Conservation (phyloP, 2,113 vertebrate genomes). For the Calidris pugnax region DNA sequence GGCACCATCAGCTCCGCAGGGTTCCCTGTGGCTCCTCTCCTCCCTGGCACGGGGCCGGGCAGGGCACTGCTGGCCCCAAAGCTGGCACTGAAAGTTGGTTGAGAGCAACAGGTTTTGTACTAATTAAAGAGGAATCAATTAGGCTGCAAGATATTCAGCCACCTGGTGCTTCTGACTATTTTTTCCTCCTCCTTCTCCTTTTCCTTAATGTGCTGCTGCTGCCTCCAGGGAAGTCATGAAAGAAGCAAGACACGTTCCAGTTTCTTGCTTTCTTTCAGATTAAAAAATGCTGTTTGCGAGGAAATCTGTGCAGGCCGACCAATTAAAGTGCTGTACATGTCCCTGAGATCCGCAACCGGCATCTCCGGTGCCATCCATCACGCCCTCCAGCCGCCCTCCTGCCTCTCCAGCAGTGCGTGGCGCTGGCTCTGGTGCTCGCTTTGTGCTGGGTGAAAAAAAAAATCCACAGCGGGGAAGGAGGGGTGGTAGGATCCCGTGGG, state of each 20-base stretch:
- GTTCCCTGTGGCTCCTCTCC: not conserved
- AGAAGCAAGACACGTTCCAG: not conserved
- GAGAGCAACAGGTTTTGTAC: constrained; percentile 44
- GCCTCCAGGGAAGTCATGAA: constrained; percentile 51
- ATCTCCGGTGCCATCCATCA: not conserved
- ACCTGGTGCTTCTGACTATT: constrained; percentile 52
- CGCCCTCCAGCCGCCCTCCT: not conserved
- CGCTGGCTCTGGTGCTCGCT: not conserved
- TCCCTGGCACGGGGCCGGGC: not conserved
- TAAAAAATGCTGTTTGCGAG: not conserved
- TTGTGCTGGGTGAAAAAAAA: not conserved
- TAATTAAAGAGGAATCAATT: constrained; percentile 67
- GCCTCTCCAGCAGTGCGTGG: not conserved
- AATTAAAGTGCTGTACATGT: not conserved
- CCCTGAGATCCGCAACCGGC: not conserved
- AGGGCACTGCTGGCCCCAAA: not conserved
- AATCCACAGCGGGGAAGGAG: not conserved
- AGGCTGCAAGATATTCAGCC: constrained; percentile 38
- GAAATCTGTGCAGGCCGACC: not conserved
- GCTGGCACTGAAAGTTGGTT: not conserved
- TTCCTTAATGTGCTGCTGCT: constrained; percentile 29
- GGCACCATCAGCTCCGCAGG: accelerated
- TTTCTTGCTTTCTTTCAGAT: constrained; percentile 28
- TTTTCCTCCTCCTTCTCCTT: constrained; percentile 30
- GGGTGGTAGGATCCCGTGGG: not conserved